Evolutionary conservation across 2,888 invertebrate genomes (phyloP).

Genomic region (Leucophora obtusa): DNA sequence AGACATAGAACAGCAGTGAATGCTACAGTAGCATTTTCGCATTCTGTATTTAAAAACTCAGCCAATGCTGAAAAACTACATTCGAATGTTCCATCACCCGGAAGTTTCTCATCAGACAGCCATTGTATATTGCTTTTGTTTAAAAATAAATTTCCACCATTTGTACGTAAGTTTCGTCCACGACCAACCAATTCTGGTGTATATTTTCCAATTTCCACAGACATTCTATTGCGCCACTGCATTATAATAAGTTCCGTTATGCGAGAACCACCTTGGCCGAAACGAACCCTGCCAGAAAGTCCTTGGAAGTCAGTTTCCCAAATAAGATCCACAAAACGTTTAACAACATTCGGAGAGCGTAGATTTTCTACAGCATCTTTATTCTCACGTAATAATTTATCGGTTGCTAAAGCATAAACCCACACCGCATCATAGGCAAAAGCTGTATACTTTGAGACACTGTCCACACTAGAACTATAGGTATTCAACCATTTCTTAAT

Average conservation of each 20-base stretch:
- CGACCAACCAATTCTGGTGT: constrained; percentile 79
- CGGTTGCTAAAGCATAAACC: constrained; percentile 86
- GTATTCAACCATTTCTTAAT: constrained; percentile 81
- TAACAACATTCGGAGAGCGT: constrained; percentile 66
- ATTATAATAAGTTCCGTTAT: constrained; percentile 82
- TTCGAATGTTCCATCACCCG: constrained; percentile 84
- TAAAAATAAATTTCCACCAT: constrained; percentile 80
- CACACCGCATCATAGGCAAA: constrained; percentile 91
- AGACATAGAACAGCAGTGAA: constrained; percentile 82
- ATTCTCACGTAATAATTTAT: constrained; percentile 81
- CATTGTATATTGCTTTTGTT: constrained; percentile 82
- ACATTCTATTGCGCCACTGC: constrained; percentile 81
- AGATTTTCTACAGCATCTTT: constrained; percentile 67
- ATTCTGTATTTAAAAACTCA: constrained; percentile 83
- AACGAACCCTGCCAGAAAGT: constrained; percentile 86
- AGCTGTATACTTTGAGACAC: constrained; percentile 83
- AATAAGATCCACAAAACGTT: constrained; percentile 82
- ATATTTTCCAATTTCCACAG: constrained; percentile 81
- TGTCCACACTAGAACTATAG: constrained; percentile 55
- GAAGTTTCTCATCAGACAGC: constrained; percentile 81
- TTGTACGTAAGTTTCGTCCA: constrained; percentile 76
- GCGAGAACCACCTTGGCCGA: constrained; percentile 84
- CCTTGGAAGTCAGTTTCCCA: constrained; percentile 85
- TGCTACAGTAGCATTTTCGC: constrained; percentile 83
- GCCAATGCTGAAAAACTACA: constrained; percentile 87